Conservation (phyloP, 2,797 vertebrate genomes). For the Trematomus bernacchii region DNA sequence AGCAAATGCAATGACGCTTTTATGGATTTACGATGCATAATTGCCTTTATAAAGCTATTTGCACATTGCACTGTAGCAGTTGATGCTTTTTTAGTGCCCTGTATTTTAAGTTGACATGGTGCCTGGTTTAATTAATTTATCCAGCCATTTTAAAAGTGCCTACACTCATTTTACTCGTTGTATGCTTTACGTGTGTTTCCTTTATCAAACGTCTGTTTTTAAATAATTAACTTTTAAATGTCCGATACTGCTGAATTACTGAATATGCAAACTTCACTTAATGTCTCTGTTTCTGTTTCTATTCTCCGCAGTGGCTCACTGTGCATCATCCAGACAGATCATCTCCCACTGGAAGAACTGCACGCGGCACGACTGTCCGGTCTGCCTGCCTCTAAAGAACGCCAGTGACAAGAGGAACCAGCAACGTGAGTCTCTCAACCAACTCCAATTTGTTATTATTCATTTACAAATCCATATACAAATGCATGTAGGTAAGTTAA, state of each 20-base stretch:
- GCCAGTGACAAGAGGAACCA: slow-evolving; percentile 99
- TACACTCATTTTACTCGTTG: not conserved
- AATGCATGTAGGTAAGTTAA: not conserved
- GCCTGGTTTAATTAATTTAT: not conserved
- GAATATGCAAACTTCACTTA: not conserved
- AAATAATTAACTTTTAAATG: not conserved
- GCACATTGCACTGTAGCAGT: not conserved
- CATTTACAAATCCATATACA: not conserved
- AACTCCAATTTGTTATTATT: not conserved
- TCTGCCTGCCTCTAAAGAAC: slow-evolving; percentile 98
- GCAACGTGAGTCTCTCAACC: slow-evolving; percentile 89
- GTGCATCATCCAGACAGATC: slow-evolving; percentile 99
- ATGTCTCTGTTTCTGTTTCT: slow-evolving; percentile 21
- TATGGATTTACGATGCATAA: slow-evolving; percentile 32
- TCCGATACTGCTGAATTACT: not conserved
- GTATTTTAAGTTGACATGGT: not conserved
- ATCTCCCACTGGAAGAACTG: slow-evolving; percentile 99
- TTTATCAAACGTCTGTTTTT: not conserved
- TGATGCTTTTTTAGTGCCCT: not conserved
- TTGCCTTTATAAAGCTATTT: slow-evolving; percentile 18
- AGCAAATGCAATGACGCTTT: slow-evolving; percentile 3
- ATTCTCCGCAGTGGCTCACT: slow-evolving; percentile 89
- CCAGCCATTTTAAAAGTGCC: not conserved
- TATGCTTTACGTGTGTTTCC: not conserved
- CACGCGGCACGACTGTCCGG: slow-evolving; percentile 98